These are phyloP conservation scores for Molossus molossus DNA, from an alignment of 2,797 vertebrate species.

Conservation along the genomic window DNA sequence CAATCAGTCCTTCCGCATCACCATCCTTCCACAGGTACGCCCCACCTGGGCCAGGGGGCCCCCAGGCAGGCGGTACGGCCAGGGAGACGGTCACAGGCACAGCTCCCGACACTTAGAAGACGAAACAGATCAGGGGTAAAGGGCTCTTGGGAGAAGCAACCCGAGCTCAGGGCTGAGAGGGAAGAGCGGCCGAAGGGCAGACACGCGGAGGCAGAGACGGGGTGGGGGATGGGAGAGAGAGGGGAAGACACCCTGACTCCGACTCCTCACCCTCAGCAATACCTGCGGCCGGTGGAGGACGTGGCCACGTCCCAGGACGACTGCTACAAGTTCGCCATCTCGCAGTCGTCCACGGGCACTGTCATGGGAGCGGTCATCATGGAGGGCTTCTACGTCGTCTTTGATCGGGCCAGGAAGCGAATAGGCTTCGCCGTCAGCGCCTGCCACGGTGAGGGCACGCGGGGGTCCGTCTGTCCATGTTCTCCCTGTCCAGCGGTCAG, in stretches of 20 bases:
- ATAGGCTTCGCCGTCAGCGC: constrained; percentile 98
- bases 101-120: constrained; percentile 40
- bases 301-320: constrained; percentile 97
- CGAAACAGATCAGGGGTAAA: not conserved
- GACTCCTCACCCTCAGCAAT: constrained; percentile 92
- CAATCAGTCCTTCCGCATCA: constrained; percentile 99
- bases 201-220: not conserved
- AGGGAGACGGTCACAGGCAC: not conserved
- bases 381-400: constrained; percentile 99
- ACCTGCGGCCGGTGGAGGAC: constrained; percentile 98
- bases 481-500: not conserved
- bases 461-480: not conserved
- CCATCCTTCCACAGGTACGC: constrained; percentile 97
- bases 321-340: constrained; percentile 99
- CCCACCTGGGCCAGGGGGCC: not conserved
- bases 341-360: constrained; percentile 97
- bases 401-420: constrained; percentile 95
- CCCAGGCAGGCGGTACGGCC: not conserved
- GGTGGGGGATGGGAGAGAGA: not conserved
- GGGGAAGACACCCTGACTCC: constrained; percentile 15
- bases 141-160: not conserved
- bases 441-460: constrained; percentile 94
- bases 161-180: not conserved
- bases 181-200: not conserved
- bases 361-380: constrained; percentile 99